These are phyloP conservation scores for Clunio marinus DNA, from an alignment of 2,888 invertebrate species.

Conservation along the genomic window DNA sequence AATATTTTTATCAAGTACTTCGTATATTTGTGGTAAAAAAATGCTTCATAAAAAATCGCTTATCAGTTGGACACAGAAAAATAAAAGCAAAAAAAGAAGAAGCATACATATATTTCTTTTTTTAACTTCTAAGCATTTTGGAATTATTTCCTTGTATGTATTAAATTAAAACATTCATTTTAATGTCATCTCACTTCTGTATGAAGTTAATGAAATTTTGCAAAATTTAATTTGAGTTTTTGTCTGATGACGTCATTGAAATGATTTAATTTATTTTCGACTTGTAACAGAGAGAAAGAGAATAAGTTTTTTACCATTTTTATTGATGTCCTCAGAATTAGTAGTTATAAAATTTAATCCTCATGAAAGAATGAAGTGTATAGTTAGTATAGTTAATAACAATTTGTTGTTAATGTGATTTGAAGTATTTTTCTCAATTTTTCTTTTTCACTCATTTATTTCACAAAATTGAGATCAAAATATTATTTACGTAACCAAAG, in stretches of 20 bases:
- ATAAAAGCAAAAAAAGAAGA: constrained; percentile 23
- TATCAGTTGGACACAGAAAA: constrained; percentile 31
- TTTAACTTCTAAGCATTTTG: neutral
- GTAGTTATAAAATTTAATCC: neutral
- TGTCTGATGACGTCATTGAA: no score
- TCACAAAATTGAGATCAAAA: neutral
- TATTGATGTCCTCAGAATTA: neutral
- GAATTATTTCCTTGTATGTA: neutral
- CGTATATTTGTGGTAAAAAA: constrained; percentile 29
- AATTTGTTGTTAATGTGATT: constrained; percentile 13
- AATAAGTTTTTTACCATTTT: constrained; percentile 2
- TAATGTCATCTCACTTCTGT: neutral
- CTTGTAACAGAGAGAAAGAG: neutral
- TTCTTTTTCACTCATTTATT: neutral
- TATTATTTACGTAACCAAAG: neutral
- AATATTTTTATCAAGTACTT: constrained; percentile 34
- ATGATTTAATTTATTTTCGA: no score
- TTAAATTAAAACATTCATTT: neutral
- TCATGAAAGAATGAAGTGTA: neutral
- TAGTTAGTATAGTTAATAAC: constrained; percentile 8
- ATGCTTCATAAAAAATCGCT: constrained; percentile 37
- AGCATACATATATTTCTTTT: constrained; percentile 3
- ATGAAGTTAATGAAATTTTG: no score
- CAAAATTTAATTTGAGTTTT: no score
- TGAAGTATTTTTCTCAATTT: neutral